Evolutionary conservation across 2,888 invertebrate species (phyloP).

Genomic region (Lepidonotus clava): DNA sequence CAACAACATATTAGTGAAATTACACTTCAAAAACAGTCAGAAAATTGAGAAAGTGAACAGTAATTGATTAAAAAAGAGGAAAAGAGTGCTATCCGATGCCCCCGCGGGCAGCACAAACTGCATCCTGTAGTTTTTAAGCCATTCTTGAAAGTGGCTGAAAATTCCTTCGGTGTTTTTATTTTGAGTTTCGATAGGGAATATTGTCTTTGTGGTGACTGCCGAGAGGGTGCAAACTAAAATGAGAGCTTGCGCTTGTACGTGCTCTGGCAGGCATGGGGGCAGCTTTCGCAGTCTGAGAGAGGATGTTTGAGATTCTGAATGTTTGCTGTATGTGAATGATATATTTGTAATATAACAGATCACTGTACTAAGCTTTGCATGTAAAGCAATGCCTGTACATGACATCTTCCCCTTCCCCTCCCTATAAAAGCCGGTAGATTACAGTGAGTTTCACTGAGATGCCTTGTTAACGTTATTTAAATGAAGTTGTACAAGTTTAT

Average conservation of each 20-base stretch:
- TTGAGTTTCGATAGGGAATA: neutral
- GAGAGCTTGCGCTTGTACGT: too few species aligned
- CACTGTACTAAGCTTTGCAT: neutral
- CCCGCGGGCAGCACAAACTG: too few species aligned
- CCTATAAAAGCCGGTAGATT: neutral
- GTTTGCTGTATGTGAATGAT: neutral
- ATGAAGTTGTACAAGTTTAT: constrained; percentile 31
- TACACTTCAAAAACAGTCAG: too few species aligned
- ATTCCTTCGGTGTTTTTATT: neutral
- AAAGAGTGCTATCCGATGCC: too few species aligned
- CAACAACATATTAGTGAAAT: too few species aligned
- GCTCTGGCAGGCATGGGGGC: too few species aligned
- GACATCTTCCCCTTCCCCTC: neutral
- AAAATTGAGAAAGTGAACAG: too few species aligned
- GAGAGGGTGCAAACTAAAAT: too few species aligned
- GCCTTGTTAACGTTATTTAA: constrained; percentile 36
- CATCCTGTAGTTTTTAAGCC: too few species aligned
- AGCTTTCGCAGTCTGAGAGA: too few species aligned
- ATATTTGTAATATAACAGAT: constrained; percentile 10
- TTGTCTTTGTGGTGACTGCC: neutral
- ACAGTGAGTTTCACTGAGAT: neutral
- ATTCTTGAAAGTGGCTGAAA: too few species aligned
- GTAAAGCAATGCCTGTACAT: neutral
- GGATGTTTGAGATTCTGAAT: neutral
- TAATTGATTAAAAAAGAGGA: too few species aligned